Evolutionary conservation across 2,888 invertebrate genomes (phyloP), one percentile per base, ranked within the genome.

Genomic region (Stenotaenia linearis): DNA sequence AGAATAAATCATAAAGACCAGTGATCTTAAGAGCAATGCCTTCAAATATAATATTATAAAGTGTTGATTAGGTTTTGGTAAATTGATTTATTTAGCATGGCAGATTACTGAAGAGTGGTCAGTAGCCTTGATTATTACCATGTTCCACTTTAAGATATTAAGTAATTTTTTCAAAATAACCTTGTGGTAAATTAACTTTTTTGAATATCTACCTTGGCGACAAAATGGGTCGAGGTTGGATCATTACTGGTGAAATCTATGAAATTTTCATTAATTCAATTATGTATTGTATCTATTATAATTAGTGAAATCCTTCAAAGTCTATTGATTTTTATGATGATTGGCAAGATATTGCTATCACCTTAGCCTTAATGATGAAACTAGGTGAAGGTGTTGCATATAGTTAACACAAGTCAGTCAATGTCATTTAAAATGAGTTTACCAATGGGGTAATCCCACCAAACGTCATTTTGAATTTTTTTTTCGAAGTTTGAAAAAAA

Each of bases 351-450:
- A 25, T 69, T 69, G 28, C 25, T 10, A 69, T 69, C 28, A 25
- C 18, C 28, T 50, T 50, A 69, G 28, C 69, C 69, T 69, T 69
- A n/a, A n/a, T 69, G 69, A 69, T 28, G 69, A 69, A 69, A 28
- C 69, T 69, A 69, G 69, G 69, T 69, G 69, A 69, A 69, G 69
- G 69, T 69, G 69, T 23, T 69, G 69, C 69, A 69, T 69, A 28
- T 69, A 28, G 69, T 69, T 69, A 69, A n/a, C 69, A 28, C 69
- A 69, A 69, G 69, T 69, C 69, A 69, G 69, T 69, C 69, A 69
- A 69, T 69, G 69, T 69, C 69, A 69, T 28, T 69, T 56, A 56
- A 9, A 56, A 23, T 18, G n/a, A 18, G 21, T 12, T 56, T 69
- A n/a, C 28, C 69, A 50, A 50, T 50, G 50, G 50, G 21, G 50